phyloP scores from a whole-genome alignment of 2,888 invertebrate genomes.

The Thereva nobilitata region DNA sequence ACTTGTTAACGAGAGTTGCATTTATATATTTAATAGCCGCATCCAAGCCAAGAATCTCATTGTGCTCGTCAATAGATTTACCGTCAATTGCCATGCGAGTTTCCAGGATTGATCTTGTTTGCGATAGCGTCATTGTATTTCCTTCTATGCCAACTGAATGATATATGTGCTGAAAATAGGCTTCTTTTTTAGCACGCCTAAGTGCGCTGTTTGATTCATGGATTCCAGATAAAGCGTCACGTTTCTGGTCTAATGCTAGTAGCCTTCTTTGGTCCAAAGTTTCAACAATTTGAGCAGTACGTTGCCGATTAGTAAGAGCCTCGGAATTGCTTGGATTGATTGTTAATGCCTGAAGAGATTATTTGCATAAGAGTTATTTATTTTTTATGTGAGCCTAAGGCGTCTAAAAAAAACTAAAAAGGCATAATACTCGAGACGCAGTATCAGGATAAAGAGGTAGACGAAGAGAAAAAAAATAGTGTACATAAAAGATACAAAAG shows the following conservation, averaged over 20 bases:
- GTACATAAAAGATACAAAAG: too few species aligned
- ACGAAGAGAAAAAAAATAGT: too few species aligned
- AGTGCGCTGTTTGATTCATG: conserved; percentile 80
- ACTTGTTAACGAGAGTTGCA: conserved; percentile 73
- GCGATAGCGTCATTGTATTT: conserved; percentile 92
- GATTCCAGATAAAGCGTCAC: conserved; percentile 78
- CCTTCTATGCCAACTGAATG: conserved; percentile 98
- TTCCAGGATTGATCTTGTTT: conserved; percentile 89
- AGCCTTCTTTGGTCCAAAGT: conserved; percentile 73
- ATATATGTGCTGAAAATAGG: conserved; percentile 94
- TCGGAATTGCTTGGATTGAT: conserved; percentile 81
- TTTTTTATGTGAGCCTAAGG: background rate
- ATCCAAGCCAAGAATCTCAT: conserved; percentile 93
- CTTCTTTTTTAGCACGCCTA: conserved; percentile 88
- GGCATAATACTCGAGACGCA: too few species aligned
- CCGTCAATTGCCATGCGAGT: conserved; percentile 84
- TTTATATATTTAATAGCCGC: conserved; percentile 93
- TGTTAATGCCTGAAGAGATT: conserved; percentile 66
- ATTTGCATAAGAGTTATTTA: background rate
- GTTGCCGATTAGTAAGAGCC: conserved; percentile 77
- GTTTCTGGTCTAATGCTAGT: conserved; percentile 75
- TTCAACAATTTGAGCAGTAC: conserved; percentile 87
- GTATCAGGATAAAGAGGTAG: too few species aligned
- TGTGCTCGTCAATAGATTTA: conserved; percentile 94
- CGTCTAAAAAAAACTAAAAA: too few species aligned